Evolutionary conservation across 2,797 vertebrate genomes (phyloP).

Genomic region (Mallotus villosus): DNA sequence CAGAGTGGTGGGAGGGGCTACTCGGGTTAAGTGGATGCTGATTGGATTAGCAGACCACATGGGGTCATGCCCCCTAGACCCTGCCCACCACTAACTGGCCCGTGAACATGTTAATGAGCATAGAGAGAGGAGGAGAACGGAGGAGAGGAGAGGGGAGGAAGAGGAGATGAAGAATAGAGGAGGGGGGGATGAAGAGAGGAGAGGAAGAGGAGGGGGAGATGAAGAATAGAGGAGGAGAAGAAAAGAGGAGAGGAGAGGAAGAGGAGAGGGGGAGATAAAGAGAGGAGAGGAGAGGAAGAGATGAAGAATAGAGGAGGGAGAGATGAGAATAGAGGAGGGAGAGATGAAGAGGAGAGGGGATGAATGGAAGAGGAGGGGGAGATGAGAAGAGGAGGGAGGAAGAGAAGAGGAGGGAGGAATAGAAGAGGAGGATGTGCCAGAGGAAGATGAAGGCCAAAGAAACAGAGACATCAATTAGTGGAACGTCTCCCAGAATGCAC

Average conservation of each 20-base stretch:
- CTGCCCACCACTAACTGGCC: background rate
- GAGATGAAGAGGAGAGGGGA: too few relatives aligned
- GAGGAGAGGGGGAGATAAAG: background rate
- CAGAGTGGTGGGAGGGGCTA: background rate
- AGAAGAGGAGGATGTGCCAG: too few relatives aligned
- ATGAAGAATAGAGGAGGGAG: too few relatives aligned
- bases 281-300: too few relatives aligned
- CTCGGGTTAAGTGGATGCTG: background rate
- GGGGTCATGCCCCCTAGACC: background rate
- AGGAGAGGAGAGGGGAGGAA: background rate
- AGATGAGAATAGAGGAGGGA: too few relatives aligned
- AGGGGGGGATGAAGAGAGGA: background rate
- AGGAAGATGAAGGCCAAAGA: too few relatives aligned
- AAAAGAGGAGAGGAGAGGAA: background rate
- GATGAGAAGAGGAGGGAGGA: too few relatives aligned
- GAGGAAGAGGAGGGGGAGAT: background rate
- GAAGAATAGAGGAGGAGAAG: background rate
- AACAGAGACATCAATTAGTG: too few relatives aligned
- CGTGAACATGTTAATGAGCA: background rate
- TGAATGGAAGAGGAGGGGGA: too few relatives aligned
- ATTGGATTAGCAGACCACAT: background rate
- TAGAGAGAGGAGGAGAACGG: background rate
- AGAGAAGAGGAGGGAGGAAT: too few relatives aligned
- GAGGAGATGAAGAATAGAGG: background rate
- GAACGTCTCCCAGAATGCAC: too few relatives aligned